Evolutionary conservation across 64 coral and sea anemone species (phyloP).

Genomic region (Orbicella faveolata): DNA sequence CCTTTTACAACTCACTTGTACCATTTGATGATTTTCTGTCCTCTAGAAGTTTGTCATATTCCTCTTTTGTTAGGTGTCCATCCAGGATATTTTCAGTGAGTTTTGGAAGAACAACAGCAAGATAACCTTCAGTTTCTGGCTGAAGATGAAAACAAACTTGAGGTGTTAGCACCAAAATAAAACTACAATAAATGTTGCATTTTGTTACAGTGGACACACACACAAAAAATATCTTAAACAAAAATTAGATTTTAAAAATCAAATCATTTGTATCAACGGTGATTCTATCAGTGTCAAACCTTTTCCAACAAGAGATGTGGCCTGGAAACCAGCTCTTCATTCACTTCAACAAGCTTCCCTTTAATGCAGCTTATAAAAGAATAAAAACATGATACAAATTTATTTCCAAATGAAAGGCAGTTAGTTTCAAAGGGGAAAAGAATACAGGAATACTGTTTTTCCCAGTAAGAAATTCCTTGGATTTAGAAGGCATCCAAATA

Average conservation of each 20-base stretch:
- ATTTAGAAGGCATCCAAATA: too few relatives aligned
- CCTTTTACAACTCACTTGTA: not conserved
- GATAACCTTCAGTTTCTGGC: slow-evolving; percentile 91
- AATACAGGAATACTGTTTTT: too few relatives aligned
- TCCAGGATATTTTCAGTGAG: slow-evolving; percentile 67
- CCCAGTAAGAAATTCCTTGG: too few relatives aligned
- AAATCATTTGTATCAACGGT: too few relatives aligned
- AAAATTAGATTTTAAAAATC: too few relatives aligned
- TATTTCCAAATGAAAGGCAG: too few relatives aligned
- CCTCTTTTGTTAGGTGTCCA: slow-evolving; percentile 43
- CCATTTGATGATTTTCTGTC: not conserved
- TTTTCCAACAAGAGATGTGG: slow-evolving; percentile 76
- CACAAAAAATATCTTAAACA: too few relatives aligned
- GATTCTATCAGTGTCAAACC: slow-evolving; percentile 25
- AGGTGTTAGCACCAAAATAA: not conserved
- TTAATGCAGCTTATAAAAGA: slow-evolving; percentile 73
- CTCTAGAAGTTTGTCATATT: slow-evolving; percentile 51
- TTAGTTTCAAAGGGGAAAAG: too few relatives aligned
- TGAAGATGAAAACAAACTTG: slow-evolving; percentile 20
- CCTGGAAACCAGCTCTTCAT: slow-evolving; percentile 68
- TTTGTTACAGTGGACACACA: too few relatives aligned
- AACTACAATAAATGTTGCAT: too few relatives aligned
- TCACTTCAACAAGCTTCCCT: slow-evolving; percentile 96
- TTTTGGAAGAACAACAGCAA: slow-evolving; percentile 95
- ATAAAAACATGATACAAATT: not conserved